These are phyloP conservation scores for Salvelinus fontinalis DNA, from an alignment of 2,113 vertebrate genomes.

Conservation along the genomic window DNA sequence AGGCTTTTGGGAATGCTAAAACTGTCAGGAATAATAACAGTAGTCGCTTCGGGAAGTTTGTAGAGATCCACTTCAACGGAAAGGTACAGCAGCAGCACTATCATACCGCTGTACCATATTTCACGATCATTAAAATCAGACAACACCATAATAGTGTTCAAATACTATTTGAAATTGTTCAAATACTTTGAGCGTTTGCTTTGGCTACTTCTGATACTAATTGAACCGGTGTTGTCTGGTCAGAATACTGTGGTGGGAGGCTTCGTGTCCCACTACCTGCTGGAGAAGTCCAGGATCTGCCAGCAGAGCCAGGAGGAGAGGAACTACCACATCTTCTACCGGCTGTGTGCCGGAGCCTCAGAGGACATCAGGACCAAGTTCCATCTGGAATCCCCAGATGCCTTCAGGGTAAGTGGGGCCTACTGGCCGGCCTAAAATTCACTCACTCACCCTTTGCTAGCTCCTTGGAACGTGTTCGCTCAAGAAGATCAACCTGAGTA, in stretches of 20 bases:
- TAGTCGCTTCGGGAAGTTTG: constrained; percentile 97
- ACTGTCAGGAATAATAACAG: constrained; percentile 99
- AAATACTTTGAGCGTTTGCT: neutral
- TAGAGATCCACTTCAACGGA: constrained; percentile 97
- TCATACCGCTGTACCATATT: neutral
- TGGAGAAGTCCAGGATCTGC: constrained; percentile 98
- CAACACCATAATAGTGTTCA: too few relatives aligned
- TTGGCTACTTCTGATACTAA: neutral
- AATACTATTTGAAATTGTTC: too few relatives aligned
- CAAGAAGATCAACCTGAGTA: too few relatives aligned
- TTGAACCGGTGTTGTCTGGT: neutral
- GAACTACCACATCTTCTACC: constrained; percentile 98
- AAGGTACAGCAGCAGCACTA: constrained; percentile 75
- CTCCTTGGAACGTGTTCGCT: too few relatives aligned
- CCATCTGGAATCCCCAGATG: constrained; percentile 89
- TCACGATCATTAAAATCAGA: neutral
- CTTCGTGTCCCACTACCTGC: constrained; percentile 97
- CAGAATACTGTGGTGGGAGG: constrained; percentile 94
- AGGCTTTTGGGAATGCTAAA: constrained; percentile 97
- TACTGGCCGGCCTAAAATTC: too few relatives aligned
- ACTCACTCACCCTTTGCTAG: too few relatives aligned
- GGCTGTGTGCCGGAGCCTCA: constrained; percentile 91
- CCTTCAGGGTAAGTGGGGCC: constrained; percentile 83
- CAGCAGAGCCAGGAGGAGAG: constrained; percentile 93
- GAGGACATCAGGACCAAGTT: constrained; percentile 91